These are phyloP conservation scores for Mnemiopsis leidyi DNA, from an alignment of 37 sponge, comb jelly and placozoan species.

Conservation along the genomic window DNA sequence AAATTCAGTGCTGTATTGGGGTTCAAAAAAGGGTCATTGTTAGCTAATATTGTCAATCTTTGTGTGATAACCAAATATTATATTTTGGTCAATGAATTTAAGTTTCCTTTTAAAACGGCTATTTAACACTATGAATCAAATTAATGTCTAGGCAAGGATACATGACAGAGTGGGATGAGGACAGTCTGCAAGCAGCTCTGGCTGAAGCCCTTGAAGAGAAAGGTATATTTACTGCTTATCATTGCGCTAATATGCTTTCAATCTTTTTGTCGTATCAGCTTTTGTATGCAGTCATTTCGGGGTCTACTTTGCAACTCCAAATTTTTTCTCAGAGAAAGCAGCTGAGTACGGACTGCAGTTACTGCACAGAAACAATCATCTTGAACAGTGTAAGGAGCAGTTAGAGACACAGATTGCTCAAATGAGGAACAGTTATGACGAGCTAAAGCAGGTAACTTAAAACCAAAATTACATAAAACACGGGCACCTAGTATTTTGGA, in stretches of 20 bases:
- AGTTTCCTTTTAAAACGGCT: too few relatives aligned
- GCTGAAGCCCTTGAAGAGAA: conserved; percentile 55
- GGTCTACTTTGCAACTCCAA: background rate
- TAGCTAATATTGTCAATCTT: too few relatives aligned
- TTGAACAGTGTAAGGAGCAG: conserved; percentile 37
- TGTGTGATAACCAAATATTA: too few relatives aligned
- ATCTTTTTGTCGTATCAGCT: too few relatives aligned
- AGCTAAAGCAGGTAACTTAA: conserved; percentile 17
- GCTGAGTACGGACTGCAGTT: conserved; percentile 61
- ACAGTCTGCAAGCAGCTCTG: conserved; percentile 50
- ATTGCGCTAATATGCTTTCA: background rate
- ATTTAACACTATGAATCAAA: too few relatives aligned
- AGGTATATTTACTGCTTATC: background rate
- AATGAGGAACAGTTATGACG: background rate
- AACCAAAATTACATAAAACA: background rate
- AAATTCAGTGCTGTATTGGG: too few relatives aligned
- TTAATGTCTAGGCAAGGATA: background rate
- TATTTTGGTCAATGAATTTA: too few relatives aligned
- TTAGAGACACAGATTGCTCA: background rate
- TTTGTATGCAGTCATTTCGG: too few relatives aligned
- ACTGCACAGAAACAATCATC: conserved; percentile 34
- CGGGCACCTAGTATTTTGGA: too few relatives aligned
- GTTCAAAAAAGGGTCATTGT: too few relatives aligned
- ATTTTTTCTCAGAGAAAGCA: conserved; percentile 10
- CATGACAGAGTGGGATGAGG: conserved; percentile 64